Conservation (phyloP, 2,797 vertebrate species). For the Danio jaintianensis region DNA sequence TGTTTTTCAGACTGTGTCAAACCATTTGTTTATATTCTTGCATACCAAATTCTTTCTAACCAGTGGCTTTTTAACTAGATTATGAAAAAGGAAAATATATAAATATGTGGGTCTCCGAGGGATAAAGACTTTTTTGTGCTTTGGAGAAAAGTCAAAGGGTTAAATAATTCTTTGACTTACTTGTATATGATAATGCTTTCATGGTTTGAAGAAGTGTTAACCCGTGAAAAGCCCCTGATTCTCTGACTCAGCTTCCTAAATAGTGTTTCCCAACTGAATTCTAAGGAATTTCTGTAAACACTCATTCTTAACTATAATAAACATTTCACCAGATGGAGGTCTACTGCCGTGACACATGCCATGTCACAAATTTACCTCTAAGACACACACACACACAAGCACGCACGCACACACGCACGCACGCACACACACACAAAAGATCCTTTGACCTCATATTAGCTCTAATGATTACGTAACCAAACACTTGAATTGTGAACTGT, state of each 20-base stretch:
- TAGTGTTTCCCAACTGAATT: not conserved
- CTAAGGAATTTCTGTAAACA: constrained; percentile 28
- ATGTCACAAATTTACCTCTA: not conserved
- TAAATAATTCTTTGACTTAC: constrained; percentile 49
- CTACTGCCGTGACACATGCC: not conserved
- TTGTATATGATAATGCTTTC: constrained; percentile 14
- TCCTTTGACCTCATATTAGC: not conserved
- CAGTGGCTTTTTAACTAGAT: not conserved
- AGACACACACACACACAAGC: constrained; percentile 21
- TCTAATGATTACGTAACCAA: constrained; percentile 8
- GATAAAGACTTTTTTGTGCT: constrained; percentile 8
- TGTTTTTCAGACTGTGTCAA: no score
- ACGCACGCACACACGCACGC: no score
- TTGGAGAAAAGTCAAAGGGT: constrained; percentile 53
- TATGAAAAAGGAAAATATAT: not conserved
- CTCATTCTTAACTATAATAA: constrained; percentile 26
- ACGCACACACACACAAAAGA: not conserved
- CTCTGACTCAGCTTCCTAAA: constrained; percentile 28
- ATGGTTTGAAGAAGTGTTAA: constrained; percentile 37
- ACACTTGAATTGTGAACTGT: constrained; percentile 25
- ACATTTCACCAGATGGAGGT: not conserved
- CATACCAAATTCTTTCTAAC: constrained; percentile 42
- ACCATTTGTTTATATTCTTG: no score
- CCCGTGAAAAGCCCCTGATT: constrained; percentile 40
- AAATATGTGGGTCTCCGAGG: not conserved